These are phyloP conservation scores for Nasua narica DNA, from an alignment of 2,797 vertebrate species.

Conservation along the genomic window DNA sequence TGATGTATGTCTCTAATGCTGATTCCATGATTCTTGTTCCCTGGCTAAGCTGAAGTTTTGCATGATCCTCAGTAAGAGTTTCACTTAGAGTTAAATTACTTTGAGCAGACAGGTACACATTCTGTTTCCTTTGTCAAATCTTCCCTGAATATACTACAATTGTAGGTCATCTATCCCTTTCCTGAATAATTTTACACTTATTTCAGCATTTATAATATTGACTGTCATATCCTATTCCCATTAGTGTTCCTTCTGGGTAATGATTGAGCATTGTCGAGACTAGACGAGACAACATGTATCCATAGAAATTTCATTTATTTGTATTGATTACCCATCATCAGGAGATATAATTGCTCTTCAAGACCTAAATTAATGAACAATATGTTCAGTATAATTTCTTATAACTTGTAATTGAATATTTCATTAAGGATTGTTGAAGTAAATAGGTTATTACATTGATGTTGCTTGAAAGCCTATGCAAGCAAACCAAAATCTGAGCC, in stretches of 20 bases:
- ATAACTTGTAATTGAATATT: not conserved
- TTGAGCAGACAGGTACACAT: not conserved
- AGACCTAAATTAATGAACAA: not conserved
- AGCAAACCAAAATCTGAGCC: not conserved
- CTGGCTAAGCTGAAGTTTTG: not conserved
- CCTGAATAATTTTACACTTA: not conserved
- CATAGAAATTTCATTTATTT: not conserved
- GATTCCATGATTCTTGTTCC: not conserved
- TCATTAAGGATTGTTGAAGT: not conserved
- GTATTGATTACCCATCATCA: not conserved
- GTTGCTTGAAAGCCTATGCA: not conserved
- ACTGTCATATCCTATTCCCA: not conserved
- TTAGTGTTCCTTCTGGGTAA: not conserved
- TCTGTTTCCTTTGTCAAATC: not conserved
- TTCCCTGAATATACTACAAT: not conserved
- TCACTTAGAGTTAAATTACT: not conserved
- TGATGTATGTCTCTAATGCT: not conserved
- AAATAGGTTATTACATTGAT: not conserved
- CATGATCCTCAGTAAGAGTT: not conserved
- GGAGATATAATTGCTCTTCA: not conserved
- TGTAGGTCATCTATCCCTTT: not conserved
- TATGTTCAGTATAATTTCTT: not conserved
- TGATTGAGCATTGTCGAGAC: not conserved
- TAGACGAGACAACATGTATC: not conserved
- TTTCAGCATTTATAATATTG: not conserved